Evolutionary conservation across 2,888 invertebrate species (phyloP).

Genomic region (Aplocera efformata): DNA sequence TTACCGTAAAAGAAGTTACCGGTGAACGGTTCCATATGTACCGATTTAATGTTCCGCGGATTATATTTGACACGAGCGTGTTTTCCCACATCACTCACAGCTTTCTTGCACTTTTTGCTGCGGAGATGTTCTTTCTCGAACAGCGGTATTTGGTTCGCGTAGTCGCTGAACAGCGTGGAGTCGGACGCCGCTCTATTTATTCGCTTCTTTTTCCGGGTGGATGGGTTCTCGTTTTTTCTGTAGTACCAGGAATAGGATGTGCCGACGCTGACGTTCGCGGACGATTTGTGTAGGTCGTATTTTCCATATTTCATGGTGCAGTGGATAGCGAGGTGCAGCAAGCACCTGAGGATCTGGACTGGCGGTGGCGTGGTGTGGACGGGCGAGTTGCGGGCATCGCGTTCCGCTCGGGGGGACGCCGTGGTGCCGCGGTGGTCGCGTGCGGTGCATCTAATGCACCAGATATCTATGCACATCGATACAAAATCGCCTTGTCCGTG

Average conservation of each 20-base stretch:
- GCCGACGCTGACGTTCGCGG: constrained; percentile 68
- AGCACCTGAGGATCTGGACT: constrained; percentile 50
- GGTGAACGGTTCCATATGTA: constrained; percentile 67
- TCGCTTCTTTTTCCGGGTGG: constrained; percentile 54
- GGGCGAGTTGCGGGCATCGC: constrained; percentile 55
- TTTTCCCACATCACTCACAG: constrained; percentile 65
- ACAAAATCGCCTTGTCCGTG: constrained; percentile 49
- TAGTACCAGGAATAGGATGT: constrained; percentile 78
- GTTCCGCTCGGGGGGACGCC: constrained; percentile 57
- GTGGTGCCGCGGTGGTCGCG: constrained; percentile 44
- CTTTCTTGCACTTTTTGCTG: constrained; percentile 62
- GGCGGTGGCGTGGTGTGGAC: constrained; percentile 52
- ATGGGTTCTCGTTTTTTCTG: constrained; percentile 62
- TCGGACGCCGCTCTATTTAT: constrained; percentile 66
- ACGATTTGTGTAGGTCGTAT: constrained; percentile 74
- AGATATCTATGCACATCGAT: constrained; percentile 38
- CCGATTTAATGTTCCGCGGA: constrained; percentile 59
- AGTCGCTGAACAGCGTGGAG: constrained; percentile 76
- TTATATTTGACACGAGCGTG: constrained; percentile 60
- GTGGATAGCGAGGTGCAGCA: constrained; percentile 48
- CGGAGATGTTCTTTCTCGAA: constrained; percentile 62
- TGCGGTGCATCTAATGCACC: constrained; percentile 54
- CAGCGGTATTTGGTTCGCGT: constrained; percentile 69
- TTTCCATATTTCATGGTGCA: constrained; percentile 77
- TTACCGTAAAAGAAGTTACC: constrained; percentile 76